These are phyloP conservation scores for Bruchidius siliquastri DNA, from an alignment of 2,888 invertebrate species.

Conservation along the genomic window DNA sequence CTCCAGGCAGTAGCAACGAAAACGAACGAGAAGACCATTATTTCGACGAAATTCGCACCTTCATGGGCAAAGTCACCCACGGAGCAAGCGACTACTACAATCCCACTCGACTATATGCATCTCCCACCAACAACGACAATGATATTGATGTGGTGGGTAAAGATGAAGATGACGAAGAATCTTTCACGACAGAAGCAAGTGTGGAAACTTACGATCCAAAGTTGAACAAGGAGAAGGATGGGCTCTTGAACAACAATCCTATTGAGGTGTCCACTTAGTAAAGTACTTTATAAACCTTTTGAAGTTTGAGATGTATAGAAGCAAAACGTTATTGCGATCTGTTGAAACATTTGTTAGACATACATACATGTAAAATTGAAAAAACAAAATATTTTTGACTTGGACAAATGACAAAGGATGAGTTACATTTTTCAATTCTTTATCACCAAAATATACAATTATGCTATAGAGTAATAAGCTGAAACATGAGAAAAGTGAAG, in stretches of 20 bases:
- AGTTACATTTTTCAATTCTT: too few relatives aligned
- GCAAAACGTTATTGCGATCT: background rate
- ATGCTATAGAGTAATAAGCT: too few relatives aligned
- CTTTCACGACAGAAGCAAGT: conserved; percentile 17
- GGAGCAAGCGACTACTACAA: conserved; percentile 42
- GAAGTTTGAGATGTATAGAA: background rate
- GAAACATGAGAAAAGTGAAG: too few relatives aligned
- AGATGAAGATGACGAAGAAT: conserved; percentile 47
- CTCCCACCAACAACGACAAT: conserved; percentile 42
- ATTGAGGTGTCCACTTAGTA: conserved; percentile 59
- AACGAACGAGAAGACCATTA: conserved; percentile 77
- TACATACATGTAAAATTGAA: too few relatives aligned
- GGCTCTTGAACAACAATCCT: conserved; percentile 56
- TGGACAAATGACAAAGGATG: too few relatives aligned
- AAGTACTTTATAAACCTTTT: conserved; percentile 5
- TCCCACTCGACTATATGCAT: conserved; percentile 47
- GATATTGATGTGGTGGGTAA: conserved; percentile 51
- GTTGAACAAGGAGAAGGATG: conserved; percentile 50
- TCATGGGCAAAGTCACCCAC: conserved; percentile 76
- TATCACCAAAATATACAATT: too few relatives aligned
- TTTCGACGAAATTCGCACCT: conserved; percentile 84
- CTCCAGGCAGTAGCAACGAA: conserved; percentile 75
- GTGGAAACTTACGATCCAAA: conserved; percentile 36
- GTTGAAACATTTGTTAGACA: too few relatives aligned
- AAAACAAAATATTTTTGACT: too few relatives aligned